Percentiles rank a stretch among this genome's conserved stretches.
Evolutionary conservation across 1,140 invertebrate species (phyloP).

Genomic region (Oncopeltus fasciatus): DNA sequence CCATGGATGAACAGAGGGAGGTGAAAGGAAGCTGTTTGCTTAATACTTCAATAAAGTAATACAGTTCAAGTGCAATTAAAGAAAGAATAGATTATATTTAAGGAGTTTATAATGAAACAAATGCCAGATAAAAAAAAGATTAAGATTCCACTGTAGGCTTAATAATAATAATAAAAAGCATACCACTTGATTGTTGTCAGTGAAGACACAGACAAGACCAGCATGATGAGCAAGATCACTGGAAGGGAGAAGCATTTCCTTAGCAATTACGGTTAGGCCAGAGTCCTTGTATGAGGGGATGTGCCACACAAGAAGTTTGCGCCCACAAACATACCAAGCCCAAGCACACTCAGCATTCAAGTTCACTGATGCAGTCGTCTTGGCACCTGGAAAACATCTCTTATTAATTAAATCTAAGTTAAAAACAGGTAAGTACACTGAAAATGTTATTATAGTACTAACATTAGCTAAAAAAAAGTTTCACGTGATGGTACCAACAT

Average conservation of each 20-base stretch:
- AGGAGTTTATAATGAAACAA: too few relatives aligned
- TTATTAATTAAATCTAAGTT: too few relatives aligned
- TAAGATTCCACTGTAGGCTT: too few relatives aligned
- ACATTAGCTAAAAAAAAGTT: too few relatives aligned
- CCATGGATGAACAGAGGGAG: too few relatives aligned
- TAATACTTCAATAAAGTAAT: too few relatives aligned
- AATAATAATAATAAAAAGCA: neutral
- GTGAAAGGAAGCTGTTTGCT: too few relatives aligned
- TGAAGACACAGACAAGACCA: conserved; percentile 70
- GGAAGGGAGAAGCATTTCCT: conserved; percentile 70
- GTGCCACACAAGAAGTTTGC: conserved; percentile 70
- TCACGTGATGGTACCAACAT: too few relatives aligned
- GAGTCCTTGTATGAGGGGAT: neutral
- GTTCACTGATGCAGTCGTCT: conserved; percentile 40
- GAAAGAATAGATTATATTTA: too few relatives aligned
- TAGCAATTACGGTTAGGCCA: neutral
- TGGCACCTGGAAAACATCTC: conserved; percentile 37
- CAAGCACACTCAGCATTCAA: conserved; percentile 51
- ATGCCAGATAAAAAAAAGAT: too few relatives aligned
- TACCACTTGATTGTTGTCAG: conserved; percentile 47
- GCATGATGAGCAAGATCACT: conserved; percentile 84
- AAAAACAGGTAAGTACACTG: neutral
- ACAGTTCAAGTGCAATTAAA: too few relatives aligned
- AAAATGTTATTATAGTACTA: neutral
- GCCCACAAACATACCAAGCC: conserved; percentile 77